Conservation (phyloP, 2,888 invertebrate genomes). For the Notocelia uddmanniana region DNA sequence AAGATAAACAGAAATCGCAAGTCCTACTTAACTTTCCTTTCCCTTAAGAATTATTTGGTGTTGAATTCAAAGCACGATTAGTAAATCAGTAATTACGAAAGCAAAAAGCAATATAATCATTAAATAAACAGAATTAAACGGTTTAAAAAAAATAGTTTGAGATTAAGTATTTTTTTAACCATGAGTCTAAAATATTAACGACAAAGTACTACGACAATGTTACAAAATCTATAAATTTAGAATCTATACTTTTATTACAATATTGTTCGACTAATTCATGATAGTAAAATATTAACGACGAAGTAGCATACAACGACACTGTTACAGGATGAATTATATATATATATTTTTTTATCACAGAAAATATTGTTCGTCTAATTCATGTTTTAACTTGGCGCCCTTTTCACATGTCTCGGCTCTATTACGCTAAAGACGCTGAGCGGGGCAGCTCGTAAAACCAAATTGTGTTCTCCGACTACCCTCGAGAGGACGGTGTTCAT, state of each 20-base stretch:
- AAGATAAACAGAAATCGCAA: background rate
- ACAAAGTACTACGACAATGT: no score
- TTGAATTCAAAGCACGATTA: background rate
- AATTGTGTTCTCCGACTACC: slow-evolving; percentile 76
- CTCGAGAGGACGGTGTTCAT: slow-evolving; percentile 71
- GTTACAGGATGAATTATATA: background rate
- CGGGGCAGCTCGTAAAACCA: slow-evolving; percentile 69
- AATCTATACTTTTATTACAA: no score
- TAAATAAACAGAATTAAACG: no score
- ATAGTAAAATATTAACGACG: background rate
- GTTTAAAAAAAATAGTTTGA: no score
- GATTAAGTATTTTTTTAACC: no score
- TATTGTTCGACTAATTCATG: no score
- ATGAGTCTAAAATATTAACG: no score
- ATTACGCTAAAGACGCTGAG: slow-evolving; percentile 28
- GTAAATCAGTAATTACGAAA: no score
- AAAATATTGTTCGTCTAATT: background rate
- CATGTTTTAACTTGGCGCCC: slow-evolving; percentile 16
- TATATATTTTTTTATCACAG: background rate
- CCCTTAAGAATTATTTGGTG: background rate
- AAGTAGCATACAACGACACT: background rate
- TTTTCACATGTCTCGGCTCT: slow-evolving; percentile 8
- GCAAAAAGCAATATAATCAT: no score
- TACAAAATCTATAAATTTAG: no score
- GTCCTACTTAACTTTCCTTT: background rate